Base-by-base conservation (phyloP, 2,113 vertebrate genomes). In the Delphinus delphis region DNA sequence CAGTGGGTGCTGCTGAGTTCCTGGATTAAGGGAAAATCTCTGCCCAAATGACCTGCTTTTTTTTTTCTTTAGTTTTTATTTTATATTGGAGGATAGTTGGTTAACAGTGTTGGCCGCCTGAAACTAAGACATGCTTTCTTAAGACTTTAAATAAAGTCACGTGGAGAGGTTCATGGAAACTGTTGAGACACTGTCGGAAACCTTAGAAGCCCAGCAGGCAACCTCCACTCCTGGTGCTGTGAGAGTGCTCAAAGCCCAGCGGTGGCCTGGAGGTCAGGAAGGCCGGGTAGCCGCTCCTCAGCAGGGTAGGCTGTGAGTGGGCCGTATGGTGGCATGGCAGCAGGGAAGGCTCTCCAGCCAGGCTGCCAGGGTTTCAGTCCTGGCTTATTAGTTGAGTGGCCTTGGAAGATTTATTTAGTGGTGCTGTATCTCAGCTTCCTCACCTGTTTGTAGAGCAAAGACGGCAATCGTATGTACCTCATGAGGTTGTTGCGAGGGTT, bases 321-420 rank as follows among this genome's bases (percentile, higher is more conserved):
- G 53, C 26, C 3, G 0, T 8, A 3, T 5, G 41, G 10, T 12
- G 0, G 58, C 0, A 67, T 38, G 25, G 50, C 60, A 67, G 55
- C 36, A 79, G 68, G 60, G 8, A 44, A 50, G 80, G 28, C 83
- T 91, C 65, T 68, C 6, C 28, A 63, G 55, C 38, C 53, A 44
- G 47, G 21, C 58, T 67, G 55, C 88, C 36, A 31, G 65, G 3
- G 8, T n/a, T 55, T 71, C 3, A 28, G 63, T 26, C 70, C 67
- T 85, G 38, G 26, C 20, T 47, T 63, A 28, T 67, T 36, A 26
- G 36, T 12, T 38, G 55, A 17, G 17, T 71, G 36, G 53, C 81
- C 86, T 62, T 79, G 74, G 44, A 65, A 82, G 71, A 31, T 89
- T 31, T 86, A 10, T 68, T 31, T 60, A 28, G 14, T 8, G 23